Conservation (phyloP, 2,113 vertebrate genomes). For the Menidia beryllina region DNA sequence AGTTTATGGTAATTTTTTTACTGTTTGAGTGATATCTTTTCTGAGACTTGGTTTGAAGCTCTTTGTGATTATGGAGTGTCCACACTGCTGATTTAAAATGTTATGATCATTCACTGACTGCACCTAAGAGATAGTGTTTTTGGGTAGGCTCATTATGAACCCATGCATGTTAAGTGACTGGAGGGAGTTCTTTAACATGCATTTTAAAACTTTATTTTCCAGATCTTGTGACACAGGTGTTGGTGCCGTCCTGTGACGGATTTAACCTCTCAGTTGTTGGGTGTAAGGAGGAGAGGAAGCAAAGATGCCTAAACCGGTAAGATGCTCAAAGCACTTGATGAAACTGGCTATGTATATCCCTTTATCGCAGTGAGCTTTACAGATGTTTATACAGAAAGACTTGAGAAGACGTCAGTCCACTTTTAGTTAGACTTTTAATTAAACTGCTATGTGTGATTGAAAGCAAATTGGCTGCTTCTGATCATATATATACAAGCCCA, state of each 20-base stretch:
- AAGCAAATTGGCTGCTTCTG: neutral
- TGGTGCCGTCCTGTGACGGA: slow-evolving; percentile 56
- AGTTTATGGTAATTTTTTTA: no score
- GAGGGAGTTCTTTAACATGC: neutral
- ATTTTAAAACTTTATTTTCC: slow-evolving; percentile 39
- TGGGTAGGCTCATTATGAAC: neutral
- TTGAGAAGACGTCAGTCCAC: neutral
- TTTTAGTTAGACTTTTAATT: no score
- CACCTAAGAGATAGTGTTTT: neutral
- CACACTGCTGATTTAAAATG: neutral
- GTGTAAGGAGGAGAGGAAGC: slow-evolving; percentile 66
- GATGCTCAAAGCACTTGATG: slow-evolving; percentile 16
- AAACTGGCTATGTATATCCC: neutral
- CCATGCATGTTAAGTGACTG: neutral
- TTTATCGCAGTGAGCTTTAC: neutral
- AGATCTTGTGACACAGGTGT: slow-evolving; percentile 54
- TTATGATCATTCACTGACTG: neutral
- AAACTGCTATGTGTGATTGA: no score
- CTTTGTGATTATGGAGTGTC: neutral
- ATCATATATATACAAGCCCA: slow-evolving; percentile 10
- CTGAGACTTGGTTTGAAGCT: no score
- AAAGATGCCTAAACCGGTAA: slow-evolving; percentile 85
- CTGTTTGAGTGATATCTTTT: no score
- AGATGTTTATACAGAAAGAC: neutral
- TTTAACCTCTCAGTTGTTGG: slow-evolving; percentile 60